Percentiles rank a stretch among this genome's conserved stretches.
These are phyloP conservation scores for Forbesichthys papilliferus DNA, from an alignment of 2,113 vertebrate species.

Conservation along the genomic window DNA sequence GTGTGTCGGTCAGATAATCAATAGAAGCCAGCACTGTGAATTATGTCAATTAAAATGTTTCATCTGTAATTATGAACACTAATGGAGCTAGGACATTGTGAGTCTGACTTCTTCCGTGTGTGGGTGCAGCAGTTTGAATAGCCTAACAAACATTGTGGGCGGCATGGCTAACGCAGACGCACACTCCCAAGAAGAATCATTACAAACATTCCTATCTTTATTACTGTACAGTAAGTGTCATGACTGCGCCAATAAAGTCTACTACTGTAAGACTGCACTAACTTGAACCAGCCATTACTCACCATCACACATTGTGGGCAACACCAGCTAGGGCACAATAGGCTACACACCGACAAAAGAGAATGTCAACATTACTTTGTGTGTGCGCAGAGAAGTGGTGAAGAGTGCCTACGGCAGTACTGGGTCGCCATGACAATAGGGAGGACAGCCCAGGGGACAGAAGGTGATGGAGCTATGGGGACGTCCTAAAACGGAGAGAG, in stretches of 20 bases:
- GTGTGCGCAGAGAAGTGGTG: conserved; percentile 39
- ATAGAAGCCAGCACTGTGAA: not conserved
- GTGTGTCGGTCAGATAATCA: not conserved
- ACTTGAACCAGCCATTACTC: not conserved
- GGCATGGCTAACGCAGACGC: not conserved
- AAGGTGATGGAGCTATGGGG: conserved; percentile 53
- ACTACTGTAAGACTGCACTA: conserved; percentile 1
- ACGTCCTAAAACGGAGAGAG: conserved; percentile 52
- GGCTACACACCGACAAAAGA: conserved; percentile 58
- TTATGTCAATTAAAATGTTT: not conserved
- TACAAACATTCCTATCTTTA: conserved; percentile 9
- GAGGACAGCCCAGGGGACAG: conserved; percentile 51
- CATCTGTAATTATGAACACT: no score
- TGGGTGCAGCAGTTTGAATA: no score
- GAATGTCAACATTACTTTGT: conserved; percentile 47
- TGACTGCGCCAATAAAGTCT: not conserved
- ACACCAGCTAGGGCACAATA: conserved; percentile 48
- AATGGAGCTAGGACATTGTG: no score
- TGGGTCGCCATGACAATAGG: conserved; percentile 74
- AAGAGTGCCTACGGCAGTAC: conserved; percentile 39
- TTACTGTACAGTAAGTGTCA: not conserved
- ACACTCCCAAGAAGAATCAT: conserved; percentile 11
- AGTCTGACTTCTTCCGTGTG: no score
- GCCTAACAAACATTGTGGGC: no score
- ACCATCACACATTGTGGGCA: conserved; percentile 48